phyloP scores from a whole-genome alignment of 1,140 invertebrate genomes.

The Drosophila persimilis region DNA sequence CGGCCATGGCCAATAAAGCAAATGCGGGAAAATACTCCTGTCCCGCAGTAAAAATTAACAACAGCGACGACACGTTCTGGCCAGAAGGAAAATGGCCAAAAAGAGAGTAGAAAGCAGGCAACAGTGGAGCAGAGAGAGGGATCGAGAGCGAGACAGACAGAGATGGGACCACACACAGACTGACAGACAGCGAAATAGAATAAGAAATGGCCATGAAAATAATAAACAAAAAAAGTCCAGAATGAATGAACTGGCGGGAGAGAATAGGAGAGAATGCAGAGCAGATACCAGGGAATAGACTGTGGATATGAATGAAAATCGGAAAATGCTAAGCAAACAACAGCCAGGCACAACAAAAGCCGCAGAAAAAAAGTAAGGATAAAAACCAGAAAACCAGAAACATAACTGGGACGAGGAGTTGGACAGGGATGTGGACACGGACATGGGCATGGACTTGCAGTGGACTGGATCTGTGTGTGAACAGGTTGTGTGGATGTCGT shows the following conservation, averaged over 20 bases:
- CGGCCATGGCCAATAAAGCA: slow-evolving; percentile 75
- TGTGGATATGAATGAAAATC: slow-evolving; percentile 66
- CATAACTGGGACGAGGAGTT: slow-evolving; percentile 18
- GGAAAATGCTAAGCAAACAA: slow-evolving; percentile 72
- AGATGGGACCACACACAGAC: background rate
- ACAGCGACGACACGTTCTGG: slow-evolving; percentile 68
- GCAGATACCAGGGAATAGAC: slow-evolving; percentile 36
- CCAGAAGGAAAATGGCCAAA: slow-evolving; percentile 33
- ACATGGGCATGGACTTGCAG: background rate
- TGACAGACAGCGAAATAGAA: slow-evolving; percentile 49
- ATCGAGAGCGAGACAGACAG: slow-evolving; percentile 17
- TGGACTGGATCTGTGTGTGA: slow-evolving; percentile 12
- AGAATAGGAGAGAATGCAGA: background rate
- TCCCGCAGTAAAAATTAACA: slow-evolving; percentile 74
- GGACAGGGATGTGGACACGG: no score
- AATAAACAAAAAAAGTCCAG: slow-evolving; percentile 32
- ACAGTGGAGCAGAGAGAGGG: background rate
- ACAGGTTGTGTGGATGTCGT: slow-evolving; percentile 36
- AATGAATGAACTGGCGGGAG: slow-evolving; percentile 27
- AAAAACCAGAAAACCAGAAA: slow-evolving; percentile 33
- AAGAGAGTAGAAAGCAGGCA: slow-evolving; percentile 43
- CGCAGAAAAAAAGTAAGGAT: slow-evolving; percentile 14
- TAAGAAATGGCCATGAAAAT: slow-evolving; percentile 45
- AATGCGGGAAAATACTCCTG: slow-evolving; percentile 61
- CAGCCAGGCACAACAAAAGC: slow-evolving; percentile 21